These are phyloP conservation scores for Calliopum simillimum DNA, from an alignment of 2,888 invertebrate species.

Conservation along the genomic window DNA sequence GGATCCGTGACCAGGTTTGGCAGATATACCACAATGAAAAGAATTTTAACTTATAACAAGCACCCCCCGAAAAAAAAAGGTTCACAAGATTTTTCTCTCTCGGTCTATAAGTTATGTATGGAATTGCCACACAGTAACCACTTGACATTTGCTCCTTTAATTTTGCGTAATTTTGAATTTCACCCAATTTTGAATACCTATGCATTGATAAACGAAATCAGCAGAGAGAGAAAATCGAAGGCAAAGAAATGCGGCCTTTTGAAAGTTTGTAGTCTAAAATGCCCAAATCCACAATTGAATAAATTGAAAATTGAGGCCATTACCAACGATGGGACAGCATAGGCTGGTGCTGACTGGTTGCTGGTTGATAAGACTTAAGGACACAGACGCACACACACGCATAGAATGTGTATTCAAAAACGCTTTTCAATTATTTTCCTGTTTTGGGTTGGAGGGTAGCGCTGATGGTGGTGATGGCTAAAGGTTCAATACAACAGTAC, in stretches of 20 bases:
- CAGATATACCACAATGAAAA: too few species aligned
- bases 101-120: too few species aligned
- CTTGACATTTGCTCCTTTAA: conserved; percentile 13
- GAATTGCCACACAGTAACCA: background rate
- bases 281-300: conserved; percentile 35
- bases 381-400: too few species aligned
- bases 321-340: background rate
- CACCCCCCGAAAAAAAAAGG: too few species aligned
- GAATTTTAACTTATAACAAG: too few species aligned
- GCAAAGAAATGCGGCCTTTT: conserved; percentile 5
- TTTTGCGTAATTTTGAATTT: conserved; percentile 30
- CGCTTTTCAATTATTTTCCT: conserved; percentile 25
- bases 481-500: conserved; percentile 4
- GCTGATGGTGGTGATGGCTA: background rate
- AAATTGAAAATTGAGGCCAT: conserved; percentile 30
- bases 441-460: background rate
- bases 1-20: too few species aligned
- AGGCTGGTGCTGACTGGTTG: conserved; percentile 24
- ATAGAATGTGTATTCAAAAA: conserved; percentile 19
- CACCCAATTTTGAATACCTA: conserved; percentile 21
- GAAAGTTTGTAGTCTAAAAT: background rate
- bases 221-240: background rate
- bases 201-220: background rate
- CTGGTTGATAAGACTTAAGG: conserved; percentile 30
- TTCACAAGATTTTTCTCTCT: too few species aligned